A percentile compares a stretch with the other conserved stretches of the same genome.
These are phyloP conservation scores for Alauda arvensis DNA, from an alignment of 2,797 vertebrate genomes.

Conservation along the genomic window DNA sequence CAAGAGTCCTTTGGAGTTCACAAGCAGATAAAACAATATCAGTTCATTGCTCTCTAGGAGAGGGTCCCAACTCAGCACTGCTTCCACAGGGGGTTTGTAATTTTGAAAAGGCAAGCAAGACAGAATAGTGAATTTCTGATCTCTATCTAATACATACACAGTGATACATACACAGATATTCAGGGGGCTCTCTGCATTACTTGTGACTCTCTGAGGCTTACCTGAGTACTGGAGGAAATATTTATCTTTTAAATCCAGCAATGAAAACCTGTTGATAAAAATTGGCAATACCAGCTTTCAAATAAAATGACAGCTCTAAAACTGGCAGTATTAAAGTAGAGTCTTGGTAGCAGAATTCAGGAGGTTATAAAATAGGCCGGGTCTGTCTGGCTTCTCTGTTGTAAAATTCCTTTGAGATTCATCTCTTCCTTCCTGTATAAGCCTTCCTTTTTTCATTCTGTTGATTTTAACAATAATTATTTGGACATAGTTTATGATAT, in stretches of 20 bases:
- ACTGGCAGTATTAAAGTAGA: not conserved
- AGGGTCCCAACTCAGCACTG: not conserved
- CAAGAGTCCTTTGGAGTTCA: not conserved
- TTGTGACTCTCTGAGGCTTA: not conserved
- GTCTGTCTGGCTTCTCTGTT: not conserved
- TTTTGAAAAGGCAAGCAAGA: not conserved
- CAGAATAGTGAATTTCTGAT: not conserved
- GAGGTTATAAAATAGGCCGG: not conserved
- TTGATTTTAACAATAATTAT: not conserved
- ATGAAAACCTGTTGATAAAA: not conserved
- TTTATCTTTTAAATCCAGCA: not conserved
- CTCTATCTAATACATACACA: rapidly evolving
- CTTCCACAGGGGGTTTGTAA: not conserved
- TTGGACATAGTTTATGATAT: not conserved
- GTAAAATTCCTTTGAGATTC: not conserved
- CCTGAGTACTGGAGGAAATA: not conserved
- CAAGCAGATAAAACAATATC: rapidly evolving
- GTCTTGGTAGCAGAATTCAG: not conserved
- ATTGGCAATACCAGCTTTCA: not conserved
- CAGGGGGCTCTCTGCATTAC: not conserved
- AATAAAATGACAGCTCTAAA: not conserved
- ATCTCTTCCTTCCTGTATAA: not conserved
- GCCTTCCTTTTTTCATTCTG: not conserved
- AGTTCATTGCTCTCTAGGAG: not conserved
- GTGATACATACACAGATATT: not conserved